Conservation (phyloP, 2,113 vertebrate genomes). For the Furnarius figulus region DNA sequence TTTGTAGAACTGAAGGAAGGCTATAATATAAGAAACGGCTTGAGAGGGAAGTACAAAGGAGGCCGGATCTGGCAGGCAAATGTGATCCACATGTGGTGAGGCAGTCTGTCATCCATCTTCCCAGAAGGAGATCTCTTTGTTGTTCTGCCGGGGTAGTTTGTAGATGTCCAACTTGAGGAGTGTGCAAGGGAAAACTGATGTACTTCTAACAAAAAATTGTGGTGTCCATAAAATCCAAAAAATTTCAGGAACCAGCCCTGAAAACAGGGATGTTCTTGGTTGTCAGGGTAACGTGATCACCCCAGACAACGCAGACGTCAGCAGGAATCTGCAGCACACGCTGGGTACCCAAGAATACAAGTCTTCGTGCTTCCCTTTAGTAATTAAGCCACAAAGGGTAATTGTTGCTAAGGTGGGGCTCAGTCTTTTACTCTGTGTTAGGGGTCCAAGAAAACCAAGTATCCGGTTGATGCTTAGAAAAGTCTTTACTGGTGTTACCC, state of each 20-base stretch:
- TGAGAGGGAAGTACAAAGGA: constrained; percentile 36
- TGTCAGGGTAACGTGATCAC: constrained; percentile 46
- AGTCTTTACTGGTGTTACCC: not conserved
- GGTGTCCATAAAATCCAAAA: not conserved
- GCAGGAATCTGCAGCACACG: not conserved
- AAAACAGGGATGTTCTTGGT: constrained; percentile 26
- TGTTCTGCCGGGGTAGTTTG: not conserved
- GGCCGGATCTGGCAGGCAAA: constrained; percentile 37
- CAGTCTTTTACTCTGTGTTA: not conserved
- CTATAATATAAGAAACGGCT: not conserved
- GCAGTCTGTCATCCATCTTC: constrained; percentile 21
- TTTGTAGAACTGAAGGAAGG: not conserved
- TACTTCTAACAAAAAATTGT: not conserved
- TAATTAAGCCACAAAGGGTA: not conserved
- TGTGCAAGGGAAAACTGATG: accelerated
- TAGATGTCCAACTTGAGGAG: not conserved
- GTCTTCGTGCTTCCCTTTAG: not conserved
- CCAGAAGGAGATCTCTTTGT: not conserved
- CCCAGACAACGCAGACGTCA: constrained; percentile 47
- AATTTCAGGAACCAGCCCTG: not conserved
- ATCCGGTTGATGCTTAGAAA: not conserved
- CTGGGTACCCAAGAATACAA: not conserved
- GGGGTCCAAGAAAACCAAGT: not conserved
- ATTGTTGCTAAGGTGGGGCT: constrained; percentile 8
- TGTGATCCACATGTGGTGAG: not conserved